phyloP scores from a whole-genome alignment of 35 echinoderm and acorn worm genomes.

The Apostichopus parvimensis region DNA sequence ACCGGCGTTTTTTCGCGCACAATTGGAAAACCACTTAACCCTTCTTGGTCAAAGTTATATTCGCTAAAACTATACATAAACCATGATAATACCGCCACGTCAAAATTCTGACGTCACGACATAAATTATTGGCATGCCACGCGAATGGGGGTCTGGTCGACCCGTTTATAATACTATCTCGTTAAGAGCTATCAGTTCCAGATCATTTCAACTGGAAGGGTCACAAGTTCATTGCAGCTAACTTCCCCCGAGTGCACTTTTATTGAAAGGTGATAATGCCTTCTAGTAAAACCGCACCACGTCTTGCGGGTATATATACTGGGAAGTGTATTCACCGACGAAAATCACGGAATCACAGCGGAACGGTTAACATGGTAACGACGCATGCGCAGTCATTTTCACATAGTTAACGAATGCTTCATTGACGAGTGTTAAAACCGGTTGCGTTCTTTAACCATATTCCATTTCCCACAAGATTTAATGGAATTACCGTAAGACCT shows the following conservation, averaged over 20 bases:
- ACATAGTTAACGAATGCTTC: too few relatives aligned
- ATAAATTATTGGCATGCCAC: conserved; percentile 39
- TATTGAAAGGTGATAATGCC: neutral
- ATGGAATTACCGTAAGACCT: too few relatives aligned
- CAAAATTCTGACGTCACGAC: neutral
- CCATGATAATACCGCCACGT: neutral
- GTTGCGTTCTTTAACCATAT: too few relatives aligned
- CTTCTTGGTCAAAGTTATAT: neutral
- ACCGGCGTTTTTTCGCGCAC: neutral
- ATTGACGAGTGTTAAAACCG: too few relatives aligned
- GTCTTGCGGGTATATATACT: too few relatives aligned
- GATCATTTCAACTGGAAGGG: neutral
- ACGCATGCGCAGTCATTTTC: neutral
- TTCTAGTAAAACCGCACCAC: neutral
- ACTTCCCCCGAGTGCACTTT: neutral
- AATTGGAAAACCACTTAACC: conserved; percentile 18
- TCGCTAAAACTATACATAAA: neutral
- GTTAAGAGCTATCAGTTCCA: neutral
- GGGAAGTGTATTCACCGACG: too few relatives aligned
- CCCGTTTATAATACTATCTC: neutral
- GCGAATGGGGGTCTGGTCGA: conserved; percentile 19
- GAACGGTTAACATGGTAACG: neutral
- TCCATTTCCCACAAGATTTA: too few relatives aligned
- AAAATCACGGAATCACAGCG: too few relatives aligned
- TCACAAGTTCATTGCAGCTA: neutral